Conservation (phyloP, 53 echinoderm and acorn worm genomes). For the Stichopus horrens region DNA sequence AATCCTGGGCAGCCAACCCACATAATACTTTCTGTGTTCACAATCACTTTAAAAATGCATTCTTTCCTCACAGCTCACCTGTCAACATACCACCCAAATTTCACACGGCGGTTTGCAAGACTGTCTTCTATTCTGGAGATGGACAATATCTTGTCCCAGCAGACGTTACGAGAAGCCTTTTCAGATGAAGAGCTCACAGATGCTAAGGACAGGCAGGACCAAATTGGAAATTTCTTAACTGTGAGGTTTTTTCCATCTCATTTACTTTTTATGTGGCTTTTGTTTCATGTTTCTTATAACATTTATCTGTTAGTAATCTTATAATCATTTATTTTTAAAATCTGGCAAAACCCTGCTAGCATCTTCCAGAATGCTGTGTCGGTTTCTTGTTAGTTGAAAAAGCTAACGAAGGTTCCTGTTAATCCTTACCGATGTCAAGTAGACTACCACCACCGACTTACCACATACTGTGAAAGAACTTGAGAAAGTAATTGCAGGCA, state of each 20-base stretch:
- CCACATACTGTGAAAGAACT: too few relatives aligned
- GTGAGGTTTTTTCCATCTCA: conserved; percentile 38
- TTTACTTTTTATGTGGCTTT: background rate
- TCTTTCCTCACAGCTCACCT: conserved; percentile 71
- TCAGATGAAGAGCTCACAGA: conserved; percentile 82
- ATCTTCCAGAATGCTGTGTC: too few relatives aligned
- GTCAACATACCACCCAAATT: conserved; percentile 88
- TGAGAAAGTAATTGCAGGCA: too few relatives aligned
- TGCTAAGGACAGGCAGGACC: conserved; percentile 90
- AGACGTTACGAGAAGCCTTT: conserved; percentile 88
- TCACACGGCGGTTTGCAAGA: conserved; percentile 88
- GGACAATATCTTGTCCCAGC: conserved; percentile 86
- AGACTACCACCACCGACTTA: too few relatives aligned
- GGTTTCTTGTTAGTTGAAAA: too few relatives aligned
- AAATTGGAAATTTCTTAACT: conserved; percentile 77
- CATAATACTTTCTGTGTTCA: too few relatives aligned
- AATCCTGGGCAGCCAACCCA: too few relatives aligned
- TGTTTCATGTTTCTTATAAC: background rate
- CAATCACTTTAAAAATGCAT: background rate
- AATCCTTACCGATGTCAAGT: too few relatives aligned
- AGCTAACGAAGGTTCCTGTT: too few relatives aligned
- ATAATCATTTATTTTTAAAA: too few relatives aligned
- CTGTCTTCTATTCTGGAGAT: conserved; percentile 94
- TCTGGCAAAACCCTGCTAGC: too few relatives aligned
- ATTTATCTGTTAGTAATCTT: too few relatives aligned